phyloP scores from a whole-genome alignment of 2,797 vertebrate genomes.

The Coregonus suidteri region DNA sequence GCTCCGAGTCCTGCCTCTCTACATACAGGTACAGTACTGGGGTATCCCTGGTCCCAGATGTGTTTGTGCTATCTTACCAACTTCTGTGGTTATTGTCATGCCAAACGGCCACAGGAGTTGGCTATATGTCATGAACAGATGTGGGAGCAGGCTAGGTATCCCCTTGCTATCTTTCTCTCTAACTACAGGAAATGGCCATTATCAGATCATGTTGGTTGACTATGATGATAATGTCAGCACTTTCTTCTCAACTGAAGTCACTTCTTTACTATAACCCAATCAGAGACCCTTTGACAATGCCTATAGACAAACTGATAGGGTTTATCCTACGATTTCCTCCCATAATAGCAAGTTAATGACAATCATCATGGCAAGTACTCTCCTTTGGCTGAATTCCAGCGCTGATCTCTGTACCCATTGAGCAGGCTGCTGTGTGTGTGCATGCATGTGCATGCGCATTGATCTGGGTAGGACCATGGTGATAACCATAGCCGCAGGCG shows the following conservation, averaged over 20 bases:
- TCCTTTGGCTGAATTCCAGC: constrained; percentile 23
- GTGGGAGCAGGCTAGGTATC: background rate
- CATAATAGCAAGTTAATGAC: too few species aligned
- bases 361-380: background rate
- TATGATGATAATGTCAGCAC: too few species aligned
- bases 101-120: too few species aligned
- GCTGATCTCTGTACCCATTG: constrained; percentile 23
- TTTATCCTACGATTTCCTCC: too few species aligned
- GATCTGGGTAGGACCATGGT: too few species aligned
- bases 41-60: background rate
- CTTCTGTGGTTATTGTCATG: too few species aligned
- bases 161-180: background rate
- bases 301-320: too few species aligned
- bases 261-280: too few species aligned
- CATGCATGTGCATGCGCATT: too few species aligned
- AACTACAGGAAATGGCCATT: background rate
- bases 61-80: background rate
- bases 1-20: constrained; percentile 62
- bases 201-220: background rate
- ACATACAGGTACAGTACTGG: constrained; percentile 69
- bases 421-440: constrained; percentile 23
- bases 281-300: too few species aligned
- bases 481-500: constrained; percentile 16
- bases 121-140: too few species aligned
- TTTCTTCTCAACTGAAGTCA: too few species aligned